Evolutionary conservation across 2,888 invertebrate genomes (phyloP).

Genomic region (Eupsilia transversa): DNA sequence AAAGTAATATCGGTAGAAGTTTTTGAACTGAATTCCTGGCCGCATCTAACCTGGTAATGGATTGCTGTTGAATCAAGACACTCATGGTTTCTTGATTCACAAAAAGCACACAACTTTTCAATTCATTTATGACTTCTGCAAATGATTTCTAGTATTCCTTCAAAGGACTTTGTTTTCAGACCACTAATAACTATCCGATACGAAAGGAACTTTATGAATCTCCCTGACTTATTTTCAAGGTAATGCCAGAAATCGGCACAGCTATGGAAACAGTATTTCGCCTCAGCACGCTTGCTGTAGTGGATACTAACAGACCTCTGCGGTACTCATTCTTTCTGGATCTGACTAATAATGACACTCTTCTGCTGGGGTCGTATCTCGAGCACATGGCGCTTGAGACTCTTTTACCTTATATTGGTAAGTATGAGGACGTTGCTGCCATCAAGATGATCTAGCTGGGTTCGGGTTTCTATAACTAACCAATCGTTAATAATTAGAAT

Average conservation of each 20-base stretch:
- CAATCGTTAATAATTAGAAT: neutral
- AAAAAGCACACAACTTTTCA: neutral
- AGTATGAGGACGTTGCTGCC: slow-evolving; percentile 18
- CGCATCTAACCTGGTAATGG: too few relatives aligned
- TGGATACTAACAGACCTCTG: slow-evolving; percentile 72
- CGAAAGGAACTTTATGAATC: neutral
- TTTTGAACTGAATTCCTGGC: neutral
- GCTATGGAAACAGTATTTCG: slow-evolving; percentile 80
- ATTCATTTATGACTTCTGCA: neutral
- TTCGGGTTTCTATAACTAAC: neutral
- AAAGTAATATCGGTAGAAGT: neutral
- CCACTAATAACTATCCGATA: neutral
- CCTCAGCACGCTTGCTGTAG: slow-evolving; percentile 71
- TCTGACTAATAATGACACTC: slow-evolving; percentile 66
- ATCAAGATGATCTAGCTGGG: neutral
- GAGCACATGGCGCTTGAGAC: slow-evolving; percentile 77
- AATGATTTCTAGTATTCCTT: neutral
- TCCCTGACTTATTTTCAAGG: slow-evolving; percentile 63
- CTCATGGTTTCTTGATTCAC: neutral
- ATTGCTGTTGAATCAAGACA: neutral
- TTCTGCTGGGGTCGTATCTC: slow-evolving; percentile 73
- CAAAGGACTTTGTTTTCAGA: too few relatives aligned
- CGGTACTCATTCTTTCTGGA: slow-evolving; percentile 76
- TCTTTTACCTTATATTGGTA: slow-evolving; percentile 78
- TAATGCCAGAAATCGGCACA: slow-evolving; percentile 73